Base-by-base conservation (phyloP, 2,797 vertebrate genomes). In the Syngnathus acus region DNA sequence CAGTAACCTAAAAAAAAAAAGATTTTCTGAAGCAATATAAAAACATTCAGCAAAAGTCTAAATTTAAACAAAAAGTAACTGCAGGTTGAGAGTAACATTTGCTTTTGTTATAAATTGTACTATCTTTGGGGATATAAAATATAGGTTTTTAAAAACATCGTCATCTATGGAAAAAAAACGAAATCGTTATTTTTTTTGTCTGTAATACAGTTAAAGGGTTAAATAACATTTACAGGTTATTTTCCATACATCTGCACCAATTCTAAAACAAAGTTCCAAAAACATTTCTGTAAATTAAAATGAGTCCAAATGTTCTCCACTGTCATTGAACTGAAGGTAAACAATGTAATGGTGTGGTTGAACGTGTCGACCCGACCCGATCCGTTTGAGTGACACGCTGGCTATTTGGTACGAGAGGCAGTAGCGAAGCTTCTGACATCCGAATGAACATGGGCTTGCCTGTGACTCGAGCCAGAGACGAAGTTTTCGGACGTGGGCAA, bases 361-460 rank as follows among this genome's bases (percentile, higher is more conserved):
- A 79, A n/a, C 75, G 69, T 70, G 40, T 78, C n/a, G 62, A 69
- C 60, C 75, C n/a, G 62, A 69, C 60, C 75, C 73, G 54, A 71
- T 84, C 81, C 80, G 76, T 79, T 57, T 16, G 32, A 37, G 26
- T 37, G 54, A 37, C 13, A 57, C 26, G 26, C 26, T 55, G 23
- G 2, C 13, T 80, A 65, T 79, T 79, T 67, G 55, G 65, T 58
- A 53, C 68, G 67, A 73, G 66, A 71, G 75, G 65, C 73, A 70
- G 53, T 6, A 38, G 68, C 7, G 66, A 72, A 60, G 72, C 78
- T 73, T 72, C 43, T 37, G 64, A 66, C 70, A 65, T 26, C 65
- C 39, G 72, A 81, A 81, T 72, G 45, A 55, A 14, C 21, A 51
- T 2, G 7, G 45, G 23, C 32, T 13, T 43, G 63, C 1, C 7